Conservation (phyloP, 2,797 vertebrate genomes). For the Mastacembelus armatus region DNA sequence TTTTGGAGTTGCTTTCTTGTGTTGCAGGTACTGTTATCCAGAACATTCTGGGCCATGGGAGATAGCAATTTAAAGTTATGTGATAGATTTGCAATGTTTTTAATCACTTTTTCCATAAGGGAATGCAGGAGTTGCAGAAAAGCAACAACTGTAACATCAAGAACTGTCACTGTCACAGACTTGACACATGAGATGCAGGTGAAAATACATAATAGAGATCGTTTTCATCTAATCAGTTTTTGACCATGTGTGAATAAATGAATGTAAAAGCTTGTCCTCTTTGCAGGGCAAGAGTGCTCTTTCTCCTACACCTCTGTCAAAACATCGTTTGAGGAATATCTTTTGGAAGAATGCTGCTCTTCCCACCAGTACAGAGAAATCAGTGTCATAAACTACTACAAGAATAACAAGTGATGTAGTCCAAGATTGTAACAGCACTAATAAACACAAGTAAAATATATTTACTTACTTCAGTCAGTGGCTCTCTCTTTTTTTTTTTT, state of each 20-base stretch:
- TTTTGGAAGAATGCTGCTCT: not conserved
- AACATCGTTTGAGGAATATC: not conserved
- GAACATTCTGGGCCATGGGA: no score
- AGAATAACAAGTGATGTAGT: not conserved
- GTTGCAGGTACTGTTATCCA: not conserved
- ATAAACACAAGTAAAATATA: slow-evolving; percentile 7
- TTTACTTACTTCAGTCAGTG: slow-evolving; percentile 41
- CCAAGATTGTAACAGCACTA: not conserved
- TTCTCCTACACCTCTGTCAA: no score
- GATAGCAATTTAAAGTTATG: not conserved
- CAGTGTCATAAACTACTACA: not conserved
- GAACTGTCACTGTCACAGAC: not conserved
- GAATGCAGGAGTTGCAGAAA: not conserved
- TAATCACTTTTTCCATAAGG: no score
- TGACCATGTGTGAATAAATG: no score
- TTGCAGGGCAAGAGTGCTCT: no score
- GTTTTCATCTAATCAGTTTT: not conserved
- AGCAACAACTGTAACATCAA: not conserved
- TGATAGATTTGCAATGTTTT: not conserved
- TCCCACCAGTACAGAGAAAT: not conserved
- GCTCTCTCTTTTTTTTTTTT: not conserved
- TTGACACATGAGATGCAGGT: not conserved
- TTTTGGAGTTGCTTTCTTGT: not conserved
- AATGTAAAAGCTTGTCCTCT: no score
- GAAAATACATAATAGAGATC: not conserved